A percentile compares a stretch with the other conserved stretches of the same genome.
Conservation (phyloP, 2,113 vertebrate species). For the Festucalex cinctus region DNA sequence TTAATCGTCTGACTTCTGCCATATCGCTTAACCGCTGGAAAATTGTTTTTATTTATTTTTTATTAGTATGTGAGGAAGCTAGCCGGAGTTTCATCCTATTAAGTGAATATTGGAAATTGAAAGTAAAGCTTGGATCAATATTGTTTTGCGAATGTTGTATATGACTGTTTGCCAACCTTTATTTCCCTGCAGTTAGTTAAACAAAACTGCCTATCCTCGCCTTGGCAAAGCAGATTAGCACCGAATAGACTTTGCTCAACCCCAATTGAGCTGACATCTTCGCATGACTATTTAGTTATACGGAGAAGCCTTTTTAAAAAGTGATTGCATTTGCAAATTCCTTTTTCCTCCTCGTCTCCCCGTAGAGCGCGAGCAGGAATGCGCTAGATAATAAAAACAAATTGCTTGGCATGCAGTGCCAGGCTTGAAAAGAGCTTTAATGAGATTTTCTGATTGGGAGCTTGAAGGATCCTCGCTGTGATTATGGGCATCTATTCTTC, state of each 20-base stretch:
- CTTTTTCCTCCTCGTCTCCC: constrained; percentile 39
- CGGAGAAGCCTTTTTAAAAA: constrained; percentile 33
- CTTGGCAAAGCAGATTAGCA: constrained; percentile 6
- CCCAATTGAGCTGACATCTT: constrained; percentile 14
- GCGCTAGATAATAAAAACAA: constrained; percentile 50
- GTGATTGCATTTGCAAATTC: constrained; percentile 37
- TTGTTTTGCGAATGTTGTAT: background rate
- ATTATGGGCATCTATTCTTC: constrained; percentile 11
- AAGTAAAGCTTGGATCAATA: background rate
- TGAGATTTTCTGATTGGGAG: constrained; percentile 43
- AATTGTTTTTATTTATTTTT: background rate
- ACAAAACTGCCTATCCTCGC: background rate
- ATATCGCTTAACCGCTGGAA: background rate
- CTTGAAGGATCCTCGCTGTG: constrained; percentile 5
- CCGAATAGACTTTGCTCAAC: constrained; percentile 8
- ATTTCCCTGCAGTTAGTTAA: background rate
- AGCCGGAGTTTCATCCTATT: background rate
- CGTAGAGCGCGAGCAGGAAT: constrained; percentile 42
- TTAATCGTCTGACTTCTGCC: background rate
- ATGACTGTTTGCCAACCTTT: background rate
- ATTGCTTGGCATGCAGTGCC: constrained; percentile 33
- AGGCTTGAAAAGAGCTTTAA: constrained; percentile 28
- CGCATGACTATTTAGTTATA: constrained; percentile 11
- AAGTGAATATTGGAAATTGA: background rate
- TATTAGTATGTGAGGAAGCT: background rate